Evolutionary conservation across 2,113 vertebrate species (phyloP).

Genomic region (Bos javanicus): DNA sequence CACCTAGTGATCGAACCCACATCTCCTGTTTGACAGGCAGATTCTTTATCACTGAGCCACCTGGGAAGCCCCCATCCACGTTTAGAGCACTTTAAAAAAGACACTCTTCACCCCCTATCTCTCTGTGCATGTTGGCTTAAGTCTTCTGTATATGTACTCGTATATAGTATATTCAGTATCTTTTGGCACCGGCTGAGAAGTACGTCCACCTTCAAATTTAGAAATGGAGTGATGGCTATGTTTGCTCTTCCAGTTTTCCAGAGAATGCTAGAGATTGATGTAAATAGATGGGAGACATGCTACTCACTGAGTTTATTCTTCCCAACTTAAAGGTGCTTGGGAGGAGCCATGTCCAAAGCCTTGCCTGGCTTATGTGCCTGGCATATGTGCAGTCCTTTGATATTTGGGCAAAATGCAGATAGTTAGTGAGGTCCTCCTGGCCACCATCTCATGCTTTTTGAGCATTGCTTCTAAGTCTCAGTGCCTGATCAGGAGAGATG

Average conservation of each 20-base stretch:
- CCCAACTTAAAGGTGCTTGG: background rate
- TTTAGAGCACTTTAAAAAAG: background rate
- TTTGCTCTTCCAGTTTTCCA: background rate
- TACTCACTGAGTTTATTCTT: background rate
- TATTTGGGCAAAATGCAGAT: background rate
- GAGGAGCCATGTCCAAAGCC: too few species aligned
- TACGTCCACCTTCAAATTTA: background rate
- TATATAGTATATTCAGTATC: background rate
- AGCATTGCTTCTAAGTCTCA: background rate
- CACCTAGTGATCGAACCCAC: background rate
- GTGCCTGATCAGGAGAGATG: background rate
- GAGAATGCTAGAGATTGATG: background rate
- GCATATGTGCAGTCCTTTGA: background rate
- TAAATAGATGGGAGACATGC: background rate
- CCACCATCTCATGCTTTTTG: accelerated
- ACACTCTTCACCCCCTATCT: background rate
- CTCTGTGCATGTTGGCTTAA: background rate
- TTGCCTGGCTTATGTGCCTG: accelerated
- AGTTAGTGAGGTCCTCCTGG: background rate
- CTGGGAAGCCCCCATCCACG: background rate
- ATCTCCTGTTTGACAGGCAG: background rate
- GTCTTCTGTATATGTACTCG: background rate
- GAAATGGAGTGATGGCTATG: background rate
- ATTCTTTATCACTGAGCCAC: background rate
- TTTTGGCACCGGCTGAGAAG: background rate